These are phyloP conservation scores for Sebastiscus tertius DNA, from an alignment of 2,797 vertebrate genomes.

Conservation along the genomic window DNA sequence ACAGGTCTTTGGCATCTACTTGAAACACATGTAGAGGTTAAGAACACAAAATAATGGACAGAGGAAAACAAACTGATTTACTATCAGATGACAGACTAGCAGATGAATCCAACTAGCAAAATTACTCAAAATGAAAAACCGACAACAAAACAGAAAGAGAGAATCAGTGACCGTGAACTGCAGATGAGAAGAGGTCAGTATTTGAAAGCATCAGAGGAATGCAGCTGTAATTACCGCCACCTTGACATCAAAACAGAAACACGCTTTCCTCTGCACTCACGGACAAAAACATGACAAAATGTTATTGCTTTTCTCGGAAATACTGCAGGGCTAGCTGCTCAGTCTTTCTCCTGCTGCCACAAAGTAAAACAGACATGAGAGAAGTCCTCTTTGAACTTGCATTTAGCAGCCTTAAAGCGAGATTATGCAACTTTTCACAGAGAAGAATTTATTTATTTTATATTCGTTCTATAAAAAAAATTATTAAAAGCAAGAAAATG, in stretches of 20 bases:
- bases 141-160: background rate
- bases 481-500: background rate
- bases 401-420: background rate
- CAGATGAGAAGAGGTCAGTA: constrained; percentile 12
- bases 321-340: background rate
- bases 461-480: background rate
- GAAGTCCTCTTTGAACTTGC: background rate
- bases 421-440: background rate
- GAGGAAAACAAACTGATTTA: background rate
- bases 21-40: constrained; percentile 16
- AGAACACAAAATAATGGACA: background rate
- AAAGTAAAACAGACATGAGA: background rate
- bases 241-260: constrained; percentile 17
- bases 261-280: background rate
- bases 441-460: background rate
- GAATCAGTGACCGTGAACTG: constrained; percentile 10
- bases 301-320: constrained; percentile 12
- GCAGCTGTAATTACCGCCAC: constrained; percentile 10
- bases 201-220: background rate
- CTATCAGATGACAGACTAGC: background rate
- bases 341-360: background rate
- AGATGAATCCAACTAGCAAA: background rate
- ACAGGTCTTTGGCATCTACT: constrained; percentile 16
- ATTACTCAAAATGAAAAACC: background rate
- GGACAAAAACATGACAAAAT: constrained; percentile 5